Percentiles rank a stretch among this genome's conserved stretches.
These are phyloP conservation scores for Silurus meridionalis DNA, from an alignment of 2,113 vertebrate species.

Conservation along the genomic window DNA sequence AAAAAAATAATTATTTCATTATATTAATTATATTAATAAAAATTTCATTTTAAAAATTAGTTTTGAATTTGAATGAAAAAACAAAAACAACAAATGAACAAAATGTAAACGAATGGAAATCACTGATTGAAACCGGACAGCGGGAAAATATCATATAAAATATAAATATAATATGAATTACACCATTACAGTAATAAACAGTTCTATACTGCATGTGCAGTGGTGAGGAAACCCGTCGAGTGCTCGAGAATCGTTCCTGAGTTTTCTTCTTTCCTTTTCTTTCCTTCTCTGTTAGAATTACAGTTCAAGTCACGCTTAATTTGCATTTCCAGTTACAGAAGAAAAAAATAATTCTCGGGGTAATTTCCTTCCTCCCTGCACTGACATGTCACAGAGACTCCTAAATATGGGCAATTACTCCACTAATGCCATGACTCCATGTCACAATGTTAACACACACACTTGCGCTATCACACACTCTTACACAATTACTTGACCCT, in stretches of 20 bases:
- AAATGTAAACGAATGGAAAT: too few species aligned
- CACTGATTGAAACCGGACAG: too few species aligned
- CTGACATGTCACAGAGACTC: conserved; percentile 6
- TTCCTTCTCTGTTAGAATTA: neutral
- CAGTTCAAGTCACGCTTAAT: neutral
- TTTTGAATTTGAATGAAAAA: too few species aligned
- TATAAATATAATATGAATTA: too few species aligned
- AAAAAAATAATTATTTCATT: too few species aligned
- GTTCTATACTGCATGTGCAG: neutral
- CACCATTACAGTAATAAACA: neutral
- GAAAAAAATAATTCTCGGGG: neutral
- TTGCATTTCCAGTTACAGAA: neutral
- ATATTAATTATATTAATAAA: too few species aligned
- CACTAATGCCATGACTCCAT: conserved; percentile 19
- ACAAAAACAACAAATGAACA: too few species aligned
- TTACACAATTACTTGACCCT: conserved; percentile 10
- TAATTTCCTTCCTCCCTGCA: neutral
- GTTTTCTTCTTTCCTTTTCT: neutral
- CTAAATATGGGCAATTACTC: conserved; percentile 23
- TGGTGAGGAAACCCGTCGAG: conserved; percentile 29
- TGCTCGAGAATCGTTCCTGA: neutral
- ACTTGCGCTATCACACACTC: neutral
- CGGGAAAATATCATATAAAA: too few species aligned
- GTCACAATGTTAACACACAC: neutral
- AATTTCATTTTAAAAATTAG: too few species aligned